phyloP scores from a whole-genome alignment of 2,888 invertebrate species.

The Euplagia quadripunctaria region DNA sequence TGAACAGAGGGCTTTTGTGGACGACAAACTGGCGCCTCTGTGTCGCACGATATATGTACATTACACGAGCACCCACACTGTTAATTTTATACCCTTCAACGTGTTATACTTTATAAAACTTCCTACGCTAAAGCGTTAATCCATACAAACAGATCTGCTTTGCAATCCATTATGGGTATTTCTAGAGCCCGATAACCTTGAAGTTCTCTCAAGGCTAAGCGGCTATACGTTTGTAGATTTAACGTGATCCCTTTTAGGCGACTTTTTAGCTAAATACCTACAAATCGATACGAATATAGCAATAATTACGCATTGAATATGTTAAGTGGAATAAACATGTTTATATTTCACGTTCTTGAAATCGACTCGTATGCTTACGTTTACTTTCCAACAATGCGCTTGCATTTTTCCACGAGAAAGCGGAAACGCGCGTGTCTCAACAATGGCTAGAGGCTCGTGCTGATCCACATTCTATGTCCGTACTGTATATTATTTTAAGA shows the following conservation, averaged over 20 bases:
- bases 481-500: slow-evolving; percentile 81
- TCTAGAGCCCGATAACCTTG: slow-evolving; percentile 7
- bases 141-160: background rate
- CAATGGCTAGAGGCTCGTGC: slow-evolving; percentile 79
- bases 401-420: slow-evolving; percentile 87
- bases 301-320: slow-evolving; percentile 10
- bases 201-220: slow-evolving; percentile 2
- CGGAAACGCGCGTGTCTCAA: slow-evolving; percentile 84
- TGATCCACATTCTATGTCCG: slow-evolving; percentile 75
- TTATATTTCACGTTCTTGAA: slow-evolving; percentile 58
- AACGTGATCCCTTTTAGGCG: slow-evolving; percentile 4
- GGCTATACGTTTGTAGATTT: background rate
- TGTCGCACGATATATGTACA: slow-evolving; percentile 55
- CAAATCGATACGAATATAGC: background rate
- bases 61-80: slow-evolving; percentile 38
- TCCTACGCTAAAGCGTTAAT: background rate
- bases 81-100: slow-evolving; percentile 21
- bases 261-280: background rate
- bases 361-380: slow-evolving; percentile 62
- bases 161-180: slow-evolving; percentile 2
- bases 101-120: slow-evolving; percentile 2
- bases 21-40: slow-evolving; percentile 64
- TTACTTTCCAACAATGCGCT: slow-evolving; percentile 82
- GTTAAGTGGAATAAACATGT: slow-evolving; percentile 35
- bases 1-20: slow-evolving; percentile 79